These are phyloP conservation scores for Polydrusus cervinus DNA, from an alignment of 2,888 invertebrate genomes.

Conservation along the genomic window DNA sequence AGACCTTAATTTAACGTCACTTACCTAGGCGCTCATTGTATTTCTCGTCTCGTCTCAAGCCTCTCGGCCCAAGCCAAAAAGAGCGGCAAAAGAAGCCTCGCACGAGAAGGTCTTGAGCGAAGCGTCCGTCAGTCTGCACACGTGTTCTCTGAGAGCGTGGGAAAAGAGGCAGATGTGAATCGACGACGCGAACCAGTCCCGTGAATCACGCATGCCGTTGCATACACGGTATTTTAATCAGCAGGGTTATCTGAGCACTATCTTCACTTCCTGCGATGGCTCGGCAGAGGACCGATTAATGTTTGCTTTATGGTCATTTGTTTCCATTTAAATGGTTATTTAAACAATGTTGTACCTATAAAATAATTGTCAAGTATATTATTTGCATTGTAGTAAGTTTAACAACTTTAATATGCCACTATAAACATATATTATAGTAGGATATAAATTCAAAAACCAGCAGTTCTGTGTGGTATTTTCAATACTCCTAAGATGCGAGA, in stretches of 20 bases:
- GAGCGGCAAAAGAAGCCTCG: conserved; percentile 38
- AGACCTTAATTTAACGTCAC: conserved; percentile 21
- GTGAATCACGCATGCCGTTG: conserved; percentile 58
- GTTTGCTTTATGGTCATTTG: conserved; percentile 26
- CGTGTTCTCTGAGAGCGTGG: conserved; percentile 69
- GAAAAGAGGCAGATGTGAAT: conserved; percentile 70
- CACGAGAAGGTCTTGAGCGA: conserved; percentile 53
- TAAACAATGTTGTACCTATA: no score
- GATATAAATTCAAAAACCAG: no score
- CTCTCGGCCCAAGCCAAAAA: conserved; percentile 8
- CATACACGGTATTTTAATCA: conserved; percentile 56
- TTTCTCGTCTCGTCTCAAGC: conserved; percentile 12
- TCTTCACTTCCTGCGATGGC: conserved; percentile 47
- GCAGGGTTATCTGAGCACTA: conserved; percentile 55
- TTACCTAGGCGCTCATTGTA: conserved; percentile 12
- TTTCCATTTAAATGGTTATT: conserved; percentile 6
- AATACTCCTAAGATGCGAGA: no score
- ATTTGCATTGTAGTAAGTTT: no score
- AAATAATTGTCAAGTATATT: no score
- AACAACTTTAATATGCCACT: no score
- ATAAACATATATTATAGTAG: no score
- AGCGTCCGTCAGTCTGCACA: conserved; percentile 58
- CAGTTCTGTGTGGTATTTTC: no score
- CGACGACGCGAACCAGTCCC: conserved; percentile 41
- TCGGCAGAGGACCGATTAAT: conserved; percentile 19